Conservation (phyloP, 2,113 vertebrate species). For the Sinocyclocheilus grahami region DNA sequence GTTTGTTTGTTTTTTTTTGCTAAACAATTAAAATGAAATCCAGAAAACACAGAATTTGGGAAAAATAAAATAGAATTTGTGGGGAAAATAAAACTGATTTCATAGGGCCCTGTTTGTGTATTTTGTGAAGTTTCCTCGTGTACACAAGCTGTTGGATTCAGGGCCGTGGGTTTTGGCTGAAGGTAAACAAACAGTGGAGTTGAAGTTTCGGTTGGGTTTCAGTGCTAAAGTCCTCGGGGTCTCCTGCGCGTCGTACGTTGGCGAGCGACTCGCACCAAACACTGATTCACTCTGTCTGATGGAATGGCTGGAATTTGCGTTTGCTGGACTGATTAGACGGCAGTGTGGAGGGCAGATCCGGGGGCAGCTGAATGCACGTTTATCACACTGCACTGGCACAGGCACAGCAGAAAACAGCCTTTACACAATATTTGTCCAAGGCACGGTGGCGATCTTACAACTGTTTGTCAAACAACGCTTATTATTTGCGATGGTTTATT, state of each 20-base stretch:
- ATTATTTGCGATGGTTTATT: not conserved
- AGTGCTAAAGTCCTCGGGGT: slow-evolving; percentile 37
- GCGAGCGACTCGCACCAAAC: slow-evolving; percentile 62
- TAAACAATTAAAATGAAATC: no score
- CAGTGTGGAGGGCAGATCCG: not conserved
- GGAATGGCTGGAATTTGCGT: slow-evolving; percentile 72
- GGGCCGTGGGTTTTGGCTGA: not conserved
- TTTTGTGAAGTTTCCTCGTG: not conserved
- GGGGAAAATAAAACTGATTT: not conserved
- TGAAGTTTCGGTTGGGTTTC: slow-evolving; percentile 43
- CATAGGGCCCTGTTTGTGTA: not conserved
- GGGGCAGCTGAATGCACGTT: slow-evolving; percentile 47
- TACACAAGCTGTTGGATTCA: not conserved
- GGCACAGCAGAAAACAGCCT: not conserved
- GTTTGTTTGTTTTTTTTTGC: no score
- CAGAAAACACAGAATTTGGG: no score
- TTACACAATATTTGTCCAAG: slow-evolving; percentile 31
- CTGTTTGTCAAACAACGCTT: not conserved
- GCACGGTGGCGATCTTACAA: not conserved
- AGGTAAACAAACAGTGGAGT: not conserved
- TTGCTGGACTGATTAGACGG: slow-evolving; percentile 52
- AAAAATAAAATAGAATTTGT: not conserved
- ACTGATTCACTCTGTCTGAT: slow-evolving; percentile 50
- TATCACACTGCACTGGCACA: not conserved
- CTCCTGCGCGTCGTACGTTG: slow-evolving; percentile 31